Evolutionary conservation across 2,888 invertebrate species (phyloP), one percentile per base, ranked within the genome.

Genomic region (Proisotoma minuta): DNA sequence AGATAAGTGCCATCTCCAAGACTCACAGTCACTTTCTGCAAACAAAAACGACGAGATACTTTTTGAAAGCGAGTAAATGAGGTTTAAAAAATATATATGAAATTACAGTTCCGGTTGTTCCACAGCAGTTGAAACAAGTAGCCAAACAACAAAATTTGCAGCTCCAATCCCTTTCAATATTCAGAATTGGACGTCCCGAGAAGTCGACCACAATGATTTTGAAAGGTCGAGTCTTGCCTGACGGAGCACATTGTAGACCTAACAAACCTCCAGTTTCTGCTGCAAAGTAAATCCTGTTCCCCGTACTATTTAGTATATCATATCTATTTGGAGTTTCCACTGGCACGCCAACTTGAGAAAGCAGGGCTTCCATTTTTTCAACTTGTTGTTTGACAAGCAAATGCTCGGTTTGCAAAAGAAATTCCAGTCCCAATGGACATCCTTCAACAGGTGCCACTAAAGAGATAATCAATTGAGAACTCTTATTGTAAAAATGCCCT

Each of bases 321-420:
- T 54, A 54, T 2, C 53, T 18, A 39, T 54, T 54, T 3, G 53
- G 53, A 3, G 53, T 54, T 54, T 54, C 53, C n/a, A 54, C 4
- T 18, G 27, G 20, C 3, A 54, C 23, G 29, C 53, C 53, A 18
- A 54, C 53, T 54, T 54, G 53, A 3, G 27, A 34, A 20, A 54
- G 34, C 12, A 54, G 23, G n/a, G 53, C 53, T 54, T 54, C 53
- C 53, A 54, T 54, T 18, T 28, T 54, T 39, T 54, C 53, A n/a
- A 29, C 20, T 54, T 54, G 53, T 20, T 54, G 53, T 29, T 54
- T 54, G 12, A 54, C 53, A 29, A 54, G 53, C 34, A 54, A 39
- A 23, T 54, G 53, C 23, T 54, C 53, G 20, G 53, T 54, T 29
- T 20, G 22, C 3, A 54, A n/a, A 5, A 54, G 53, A 23, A 54